Evolutionary conservation across 2,113 vertebrate genomes (phyloP).

Genomic region (Jacana jacana): DNA sequence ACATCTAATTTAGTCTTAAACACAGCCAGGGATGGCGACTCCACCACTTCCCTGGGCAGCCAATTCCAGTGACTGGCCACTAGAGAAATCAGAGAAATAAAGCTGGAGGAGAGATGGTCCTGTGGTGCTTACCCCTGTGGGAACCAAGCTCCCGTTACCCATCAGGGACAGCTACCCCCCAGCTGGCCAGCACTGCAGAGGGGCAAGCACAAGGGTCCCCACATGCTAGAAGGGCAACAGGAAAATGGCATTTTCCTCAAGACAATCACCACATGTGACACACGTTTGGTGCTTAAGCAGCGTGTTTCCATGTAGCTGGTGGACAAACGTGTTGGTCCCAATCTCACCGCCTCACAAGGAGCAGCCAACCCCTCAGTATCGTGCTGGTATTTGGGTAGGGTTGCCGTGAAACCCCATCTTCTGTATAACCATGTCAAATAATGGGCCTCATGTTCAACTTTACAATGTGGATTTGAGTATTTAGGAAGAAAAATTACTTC

Average conservation of each 20-base stretch:
- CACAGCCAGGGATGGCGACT: too few relatives aligned
- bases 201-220: not conserved
- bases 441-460: not conserved
- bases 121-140: not conserved
- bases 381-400: not conserved
- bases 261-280: fast-evolving
- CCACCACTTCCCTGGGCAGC: too few relatives aligned
- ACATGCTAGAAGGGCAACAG: fast-evolving
- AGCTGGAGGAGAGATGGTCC: not conserved
- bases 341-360: fast-evolving
- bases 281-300: not conserved
- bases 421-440: not conserved
- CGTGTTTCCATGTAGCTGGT: fast-evolving
- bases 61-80: too few relatives aligned
- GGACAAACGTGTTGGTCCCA: fast-evolving
- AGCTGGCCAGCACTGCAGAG: fast-evolving
- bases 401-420: not conserved
- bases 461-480: not conserved
- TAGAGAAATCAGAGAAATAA: too few relatives aligned
- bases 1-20: too few relatives aligned
- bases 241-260: not conserved
- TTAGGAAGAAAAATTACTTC: not conserved
- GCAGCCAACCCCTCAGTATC: not conserved
- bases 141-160: fast-evolving
- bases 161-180: fast-evolving